Base-by-base conservation (phyloP, 2,888 invertebrate genomes). In the Drosophila cognata region DNA sequence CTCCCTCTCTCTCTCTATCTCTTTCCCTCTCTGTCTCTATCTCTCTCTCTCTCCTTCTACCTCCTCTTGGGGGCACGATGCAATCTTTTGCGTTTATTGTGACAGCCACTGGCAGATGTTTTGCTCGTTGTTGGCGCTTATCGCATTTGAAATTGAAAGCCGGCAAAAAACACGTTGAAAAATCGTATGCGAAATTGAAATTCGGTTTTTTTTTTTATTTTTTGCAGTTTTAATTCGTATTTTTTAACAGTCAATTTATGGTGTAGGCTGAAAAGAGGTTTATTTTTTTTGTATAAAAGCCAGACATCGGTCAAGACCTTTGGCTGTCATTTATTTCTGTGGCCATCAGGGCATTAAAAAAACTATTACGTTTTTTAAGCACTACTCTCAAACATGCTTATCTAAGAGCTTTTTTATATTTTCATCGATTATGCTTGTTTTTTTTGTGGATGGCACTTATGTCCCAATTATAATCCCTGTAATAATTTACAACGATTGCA, bases 131-230 rank as follows among this genome's bases (percentile, higher is more conserved):
- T 68, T 79, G 84, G 68, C 82, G 73, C 74, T 84, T 81, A 84
- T 84, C 79, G 81, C 64, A 81, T 84, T 87, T 82, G 86, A 82
- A 81, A 87, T 79, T 82, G 88, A 87, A 87, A 88, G 81, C 79
- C 71, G 69, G 77, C 79, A 84, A 81, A 77, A 74, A 82, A 79
- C 78, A 74, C 67, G 75, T 74, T 74, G 69, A 75, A 82, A 86
- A 84, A 89, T 76, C 69, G 78, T 64, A 76, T 69, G 48, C 67
- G 67, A 81, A 87, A 84, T 72, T 84, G 77, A 87, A 83, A 79
- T 76, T 78, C 29, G 58, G n/a, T 63, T 68, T 71, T 55, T 38
- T 36, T 59, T 70, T 53, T 18, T n/a, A 2, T 28, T 48, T 46
- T 67, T 70, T 69, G 66, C 71, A 31, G 38, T 66, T 74, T 86